These are phyloP conservation scores for Motacilla alba DNA, from an alignment of 2,113 vertebrate species.

Conservation along the genomic window DNA sequence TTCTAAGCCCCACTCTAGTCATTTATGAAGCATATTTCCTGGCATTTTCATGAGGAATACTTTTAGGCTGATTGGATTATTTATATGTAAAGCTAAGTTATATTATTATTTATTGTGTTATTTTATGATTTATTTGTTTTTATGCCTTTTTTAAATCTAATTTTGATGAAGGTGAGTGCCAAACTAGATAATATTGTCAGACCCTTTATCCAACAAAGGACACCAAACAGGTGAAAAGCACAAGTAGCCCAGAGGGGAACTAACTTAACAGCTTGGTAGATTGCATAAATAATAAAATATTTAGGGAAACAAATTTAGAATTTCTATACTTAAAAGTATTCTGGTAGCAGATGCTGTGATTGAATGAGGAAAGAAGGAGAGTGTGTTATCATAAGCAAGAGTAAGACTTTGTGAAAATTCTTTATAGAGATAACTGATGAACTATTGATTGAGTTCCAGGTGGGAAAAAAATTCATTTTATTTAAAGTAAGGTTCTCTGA, in stretches of 20 bases:
- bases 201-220: background rate
- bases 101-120: background rate
- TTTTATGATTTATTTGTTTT: background rate
- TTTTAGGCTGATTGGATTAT: background rate
- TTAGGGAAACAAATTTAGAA: background rate
- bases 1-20: background rate
- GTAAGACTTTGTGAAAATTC: background rate
- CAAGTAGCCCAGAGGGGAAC: background rate
- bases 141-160: rapidly evolving
- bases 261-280: background rate
- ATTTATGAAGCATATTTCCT: background rate
- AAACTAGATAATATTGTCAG: background rate
- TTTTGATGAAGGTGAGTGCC: background rate
- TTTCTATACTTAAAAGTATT: background rate
- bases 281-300: background rate
- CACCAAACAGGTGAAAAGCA: background rate
- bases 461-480: background rate
- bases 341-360: background rate
- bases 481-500: background rate
- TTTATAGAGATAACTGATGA: background rate
- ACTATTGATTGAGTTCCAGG: background rate
- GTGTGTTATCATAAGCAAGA: background rate
- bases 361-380: background rate
- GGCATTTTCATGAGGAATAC: background rate
- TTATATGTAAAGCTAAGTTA: background rate